Conservation (phyloP, 2,113 vertebrate genomes). For the Eurypyga helias region DNA sequence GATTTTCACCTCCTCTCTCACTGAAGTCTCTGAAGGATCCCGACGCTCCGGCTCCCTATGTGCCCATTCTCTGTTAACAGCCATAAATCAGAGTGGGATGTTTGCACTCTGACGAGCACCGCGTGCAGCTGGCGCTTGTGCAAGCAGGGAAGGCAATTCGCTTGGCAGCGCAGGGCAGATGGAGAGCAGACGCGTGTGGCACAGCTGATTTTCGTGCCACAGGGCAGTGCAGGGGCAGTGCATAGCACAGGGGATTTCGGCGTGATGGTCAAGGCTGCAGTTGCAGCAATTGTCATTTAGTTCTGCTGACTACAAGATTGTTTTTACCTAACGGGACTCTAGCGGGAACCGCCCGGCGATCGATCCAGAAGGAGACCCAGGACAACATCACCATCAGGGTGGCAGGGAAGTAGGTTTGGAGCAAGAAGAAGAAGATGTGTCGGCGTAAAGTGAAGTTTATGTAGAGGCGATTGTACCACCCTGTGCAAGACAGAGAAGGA, state of each 20-base stretch:
- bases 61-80: not conserved
- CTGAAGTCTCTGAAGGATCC: not conserved
- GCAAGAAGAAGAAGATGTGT: slow-evolving; percentile 96
- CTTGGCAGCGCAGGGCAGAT: not conserved
- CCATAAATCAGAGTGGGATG: fast-evolving
- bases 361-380: slow-evolving; percentile 97
- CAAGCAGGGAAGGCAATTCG: not conserved
- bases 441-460: slow-evolving; percentile 92
- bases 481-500: slow-evolving; percentile 65
- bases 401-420: slow-evolving; percentile 94
- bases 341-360: slow-evolving; percentile 91
- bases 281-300: not conserved
- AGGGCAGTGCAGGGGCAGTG: fast-evolving
- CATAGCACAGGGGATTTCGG: not conserved
- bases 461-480: slow-evolving; percentile 95
- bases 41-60: not conserved
- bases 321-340: slow-evolving; percentile 88
- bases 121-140: fast-evolving
- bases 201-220: not conserved
- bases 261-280: not conserved
- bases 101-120: not conserved
- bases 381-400: slow-evolving; percentile 95
- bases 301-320: not conserved
- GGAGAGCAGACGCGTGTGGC: fast-evolving
- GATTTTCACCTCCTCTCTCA: not conserved